These are phyloP conservation scores for Blera fallax DNA, from an alignment of 2,888 invertebrate genomes.

Conservation along the genomic window DNA sequence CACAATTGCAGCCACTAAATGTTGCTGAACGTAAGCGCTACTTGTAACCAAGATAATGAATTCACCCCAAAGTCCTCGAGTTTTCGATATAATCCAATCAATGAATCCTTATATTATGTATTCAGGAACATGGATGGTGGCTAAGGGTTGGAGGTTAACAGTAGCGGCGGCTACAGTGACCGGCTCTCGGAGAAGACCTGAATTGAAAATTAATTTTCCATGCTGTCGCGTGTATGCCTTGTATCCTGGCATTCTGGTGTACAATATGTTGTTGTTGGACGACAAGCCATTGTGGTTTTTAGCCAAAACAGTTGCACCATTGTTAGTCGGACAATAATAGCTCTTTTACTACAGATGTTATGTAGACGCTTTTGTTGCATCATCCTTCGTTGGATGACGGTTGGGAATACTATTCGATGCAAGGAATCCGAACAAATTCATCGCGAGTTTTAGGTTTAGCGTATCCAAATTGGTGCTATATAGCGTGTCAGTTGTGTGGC, in stretches of 20 bases:
- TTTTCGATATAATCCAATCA: conserved; percentile 67
- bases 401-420: not conserved
- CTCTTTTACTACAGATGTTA: conserved; percentile 17
- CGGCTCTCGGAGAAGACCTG: conserved; percentile 23
- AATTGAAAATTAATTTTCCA: conserved; percentile 67
- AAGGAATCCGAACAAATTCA: conserved; percentile 24
- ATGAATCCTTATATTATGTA: conserved; percentile 60
- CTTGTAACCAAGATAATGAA: conserved; percentile 66
- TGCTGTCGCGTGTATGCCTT: conserved; percentile 48
- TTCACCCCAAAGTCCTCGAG: conserved; percentile 53
- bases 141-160: not conserved
- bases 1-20: conserved; percentile 54
- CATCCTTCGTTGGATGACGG: conserved; percentile 17
- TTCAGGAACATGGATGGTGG: conserved; percentile 33
- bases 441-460: conserved; percentile 9
- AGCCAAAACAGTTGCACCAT: conserved; percentile 65
- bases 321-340: conserved; percentile 61
- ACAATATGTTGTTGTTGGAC: conserved; percentile 38
- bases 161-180: not conserved
- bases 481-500: not conserved
- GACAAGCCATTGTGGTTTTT: conserved; percentile 63
- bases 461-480: not conserved
- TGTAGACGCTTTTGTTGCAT: conserved; percentile 29
- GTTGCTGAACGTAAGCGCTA: conserved; percentile 52
- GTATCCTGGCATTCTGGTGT: not conserved